Conservation (phyloP, 1,140 invertebrate species). For the Doryteuthis pealeii region DNA sequence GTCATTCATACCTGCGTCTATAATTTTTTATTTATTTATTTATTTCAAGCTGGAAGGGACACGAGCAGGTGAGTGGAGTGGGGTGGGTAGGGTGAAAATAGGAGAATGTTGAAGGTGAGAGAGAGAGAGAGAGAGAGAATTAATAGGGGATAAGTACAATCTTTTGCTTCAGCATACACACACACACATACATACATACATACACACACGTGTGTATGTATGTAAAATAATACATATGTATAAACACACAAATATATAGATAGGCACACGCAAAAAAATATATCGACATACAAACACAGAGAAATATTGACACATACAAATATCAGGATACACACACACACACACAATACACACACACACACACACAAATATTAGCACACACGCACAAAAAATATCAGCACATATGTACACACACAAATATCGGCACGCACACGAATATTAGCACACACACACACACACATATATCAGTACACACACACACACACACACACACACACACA, state of each 20-base stretch:
- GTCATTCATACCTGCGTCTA: too few relatives aligned
- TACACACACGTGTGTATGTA: neutral
- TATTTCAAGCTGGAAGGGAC: too few relatives aligned
- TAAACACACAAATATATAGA: neutral
- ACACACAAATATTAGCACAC: neutral
- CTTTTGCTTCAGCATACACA: neutral
- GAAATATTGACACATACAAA: neutral
- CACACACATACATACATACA: neutral
- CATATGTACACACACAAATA: neutral
- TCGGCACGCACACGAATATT: neutral
- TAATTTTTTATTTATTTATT: too few relatives aligned
- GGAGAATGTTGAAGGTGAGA: neutral
- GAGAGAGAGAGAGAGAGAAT: constrained; percentile 15
- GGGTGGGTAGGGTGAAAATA: too few relatives aligned
- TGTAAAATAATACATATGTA: neutral
- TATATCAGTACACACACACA: neutral
- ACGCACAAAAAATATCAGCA: neutral
- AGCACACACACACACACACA: neutral
- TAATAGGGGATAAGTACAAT: neutral
- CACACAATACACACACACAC: neutral
- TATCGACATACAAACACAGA: neutral
- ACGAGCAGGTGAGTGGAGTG: too few relatives aligned
- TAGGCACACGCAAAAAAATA: neutral
- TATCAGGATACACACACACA: neutral
- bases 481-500: too few relatives aligned